Conservation (phyloP, 2,888 invertebrate species). For the Rhopalosiphum nymphaeae region DNA sequence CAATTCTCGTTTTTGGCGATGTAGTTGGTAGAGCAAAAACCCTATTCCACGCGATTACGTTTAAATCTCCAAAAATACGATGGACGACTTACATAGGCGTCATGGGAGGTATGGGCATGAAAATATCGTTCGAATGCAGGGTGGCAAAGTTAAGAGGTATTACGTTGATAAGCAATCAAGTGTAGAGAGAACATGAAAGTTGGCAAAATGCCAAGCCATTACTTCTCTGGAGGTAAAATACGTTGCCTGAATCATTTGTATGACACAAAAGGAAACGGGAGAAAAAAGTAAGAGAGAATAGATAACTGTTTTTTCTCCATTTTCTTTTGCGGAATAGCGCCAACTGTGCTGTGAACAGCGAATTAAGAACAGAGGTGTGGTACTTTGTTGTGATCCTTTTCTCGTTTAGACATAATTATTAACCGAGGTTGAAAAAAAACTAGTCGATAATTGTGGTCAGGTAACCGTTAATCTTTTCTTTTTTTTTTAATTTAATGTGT, state of each 20-base stretch:
- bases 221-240: constrained; percentile 50
- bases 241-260: constrained; percentile 56
- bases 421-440: neutral
- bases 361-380: constrained; percentile 12
- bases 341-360: constrained; percentile 15
- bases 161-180: constrained; percentile 62
- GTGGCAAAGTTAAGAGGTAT: constrained; percentile 56
- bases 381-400: constrained; percentile 21
- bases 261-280: constrained; percentile 51
- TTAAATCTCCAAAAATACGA: constrained; percentile 45
- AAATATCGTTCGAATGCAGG: constrained; percentile 26
- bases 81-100: neutral
- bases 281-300: constrained; percentile 14
- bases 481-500: neutral
- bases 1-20: constrained; percentile 40
- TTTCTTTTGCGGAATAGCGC: constrained; percentile 40
- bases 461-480: constrained; percentile 13
- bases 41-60: constrained; percentile 56
- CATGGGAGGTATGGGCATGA: neutral
- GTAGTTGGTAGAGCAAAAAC: neutral
- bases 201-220: constrained; percentile 59
- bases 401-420: constrained; percentile 48
- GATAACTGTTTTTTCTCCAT: constrained; percentile 23
- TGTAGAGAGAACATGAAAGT: constrained; percentile 50
- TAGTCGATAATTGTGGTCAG: constrained; percentile 11